Percentiles rank a stretch among this genome's conserved stretches.
Conservation (phyloP, 2,888 invertebrate genomes). For the Eupithecia abbreviata region DNA sequence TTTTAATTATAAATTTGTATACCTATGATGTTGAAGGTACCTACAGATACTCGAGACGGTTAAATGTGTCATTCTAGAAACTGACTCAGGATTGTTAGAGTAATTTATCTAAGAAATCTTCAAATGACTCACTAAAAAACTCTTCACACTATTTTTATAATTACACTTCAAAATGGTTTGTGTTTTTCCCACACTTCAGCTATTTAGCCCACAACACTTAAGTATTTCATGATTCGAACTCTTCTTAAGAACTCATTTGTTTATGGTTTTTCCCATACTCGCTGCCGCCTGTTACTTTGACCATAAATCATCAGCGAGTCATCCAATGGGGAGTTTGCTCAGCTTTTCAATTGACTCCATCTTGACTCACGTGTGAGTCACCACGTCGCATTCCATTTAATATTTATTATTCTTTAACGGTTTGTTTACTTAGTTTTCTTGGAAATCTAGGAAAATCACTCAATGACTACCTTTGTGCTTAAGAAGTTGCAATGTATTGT, state of each 20-base stretch:
- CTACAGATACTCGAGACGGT: too few species aligned
- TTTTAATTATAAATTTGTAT: too few species aligned
- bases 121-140: not conserved
- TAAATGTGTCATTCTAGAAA: not conserved
- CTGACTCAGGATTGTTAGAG: not conserved
- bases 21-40: too few species aligned
- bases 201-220: not conserved
- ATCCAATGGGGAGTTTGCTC: constrained; percentile 54
- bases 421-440: constrained; percentile 21
- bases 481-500: not conserved
- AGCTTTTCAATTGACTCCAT: constrained; percentile 73
- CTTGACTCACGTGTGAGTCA: constrained; percentile 58
- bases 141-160: not conserved
- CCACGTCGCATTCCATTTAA: constrained; percentile 45
- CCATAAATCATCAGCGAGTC: constrained; percentile 58
- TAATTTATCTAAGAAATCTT: not conserved
- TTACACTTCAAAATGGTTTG: not conserved
- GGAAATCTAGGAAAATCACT: not conserved
- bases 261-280: constrained; percentile 14
- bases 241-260: not conserved
- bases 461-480: not conserved
- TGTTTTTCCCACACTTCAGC: not conserved
- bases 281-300: constrained; percentile 40
- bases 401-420: constrained; percentile 22
- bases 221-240: not conserved